Conservation (phyloP, 2,888 invertebrate genomes). For the Harpalus rufipes region DNA sequence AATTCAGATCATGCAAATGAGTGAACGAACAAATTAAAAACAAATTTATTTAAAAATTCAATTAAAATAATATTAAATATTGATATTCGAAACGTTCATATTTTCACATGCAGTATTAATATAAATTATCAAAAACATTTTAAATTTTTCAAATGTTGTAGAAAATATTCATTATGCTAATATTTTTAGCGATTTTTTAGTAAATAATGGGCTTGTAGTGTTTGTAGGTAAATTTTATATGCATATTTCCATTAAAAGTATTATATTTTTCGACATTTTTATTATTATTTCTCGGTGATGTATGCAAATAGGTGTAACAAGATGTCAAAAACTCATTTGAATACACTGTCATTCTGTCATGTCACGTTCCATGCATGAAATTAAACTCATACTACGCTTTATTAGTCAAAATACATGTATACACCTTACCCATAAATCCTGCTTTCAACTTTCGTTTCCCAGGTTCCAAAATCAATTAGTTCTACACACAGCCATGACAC, state of each 20-base stretch:
- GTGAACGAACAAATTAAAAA: too few species aligned
- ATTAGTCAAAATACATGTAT: conserved; percentile 29
- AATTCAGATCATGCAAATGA: too few species aligned
- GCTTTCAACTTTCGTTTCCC: conserved; percentile 32
- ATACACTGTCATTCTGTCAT: conserved; percentile 3
- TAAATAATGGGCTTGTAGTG: neutral
- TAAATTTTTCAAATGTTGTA: too few species aligned
- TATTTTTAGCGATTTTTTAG: too few species aligned
- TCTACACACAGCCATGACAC: neutral
- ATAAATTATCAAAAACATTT: too few species aligned
- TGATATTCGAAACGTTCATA: too few species aligned
- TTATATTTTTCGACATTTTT: neutral
- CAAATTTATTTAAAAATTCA: too few species aligned
- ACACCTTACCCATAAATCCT: neutral
- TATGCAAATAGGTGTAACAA: conserved; percentile 22
- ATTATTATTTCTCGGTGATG: neutral
- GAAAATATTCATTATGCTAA: too few species aligned
- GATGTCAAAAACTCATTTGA: conserved; percentile 13
- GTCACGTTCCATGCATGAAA: conserved; percentile 13
- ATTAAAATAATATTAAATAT: too few species aligned
- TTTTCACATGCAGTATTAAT: too few species aligned
- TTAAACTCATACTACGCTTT: conserved; percentile 26
- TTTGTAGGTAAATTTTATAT: neutral
- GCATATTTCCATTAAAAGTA: neutral
- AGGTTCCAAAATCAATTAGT: conserved; percentile 34